Evolutionary conservation across 2,888 invertebrate genomes (phyloP).

Genomic region (Tanypteryx hageni): DNA sequence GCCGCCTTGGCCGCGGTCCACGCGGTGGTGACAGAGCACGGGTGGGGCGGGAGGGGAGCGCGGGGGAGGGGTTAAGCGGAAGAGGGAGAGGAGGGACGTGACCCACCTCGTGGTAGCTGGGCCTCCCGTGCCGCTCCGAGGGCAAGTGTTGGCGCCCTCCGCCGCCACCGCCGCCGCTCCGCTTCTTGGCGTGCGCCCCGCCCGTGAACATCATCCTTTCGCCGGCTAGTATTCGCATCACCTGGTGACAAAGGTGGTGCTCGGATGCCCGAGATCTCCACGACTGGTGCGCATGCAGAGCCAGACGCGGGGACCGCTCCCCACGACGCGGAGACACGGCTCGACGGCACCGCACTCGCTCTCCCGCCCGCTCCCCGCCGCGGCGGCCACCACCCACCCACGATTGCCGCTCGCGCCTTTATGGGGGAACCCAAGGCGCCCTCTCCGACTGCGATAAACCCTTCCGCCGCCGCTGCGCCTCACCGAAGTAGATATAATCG

Average conservation of each 20-base stretch:
- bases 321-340: background rate
- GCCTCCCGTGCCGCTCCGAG: conserved; percentile 67
- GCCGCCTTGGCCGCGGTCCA: conserved; percentile 51
- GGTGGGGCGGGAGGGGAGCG: background rate
- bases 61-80: background rate
- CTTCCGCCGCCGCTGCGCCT: no score
- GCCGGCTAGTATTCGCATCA: conserved; percentile 69
- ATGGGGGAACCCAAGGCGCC: background rate
- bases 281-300: conserved; percentile 40
- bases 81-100: background rate
- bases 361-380: background rate
- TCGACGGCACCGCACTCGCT: background rate
- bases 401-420: background rate
- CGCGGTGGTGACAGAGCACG: background rate
- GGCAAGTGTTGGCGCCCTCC: conserved; percentile 69
- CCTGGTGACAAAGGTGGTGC: conserved; percentile 47
- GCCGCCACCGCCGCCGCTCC: conserved; percentile 74
- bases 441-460: no score
- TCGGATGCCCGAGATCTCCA: background rate
- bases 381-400: background rate
- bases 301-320: background rate
- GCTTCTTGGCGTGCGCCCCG: conserved; percentile 80
- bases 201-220: conserved; percentile 84
- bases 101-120: conserved; percentile 69
- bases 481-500: no score